These are phyloP conservation scores for Neofelis nebulosa DNA, from an alignment of 2,113 vertebrate species.

Conservation along the genomic window DNA sequence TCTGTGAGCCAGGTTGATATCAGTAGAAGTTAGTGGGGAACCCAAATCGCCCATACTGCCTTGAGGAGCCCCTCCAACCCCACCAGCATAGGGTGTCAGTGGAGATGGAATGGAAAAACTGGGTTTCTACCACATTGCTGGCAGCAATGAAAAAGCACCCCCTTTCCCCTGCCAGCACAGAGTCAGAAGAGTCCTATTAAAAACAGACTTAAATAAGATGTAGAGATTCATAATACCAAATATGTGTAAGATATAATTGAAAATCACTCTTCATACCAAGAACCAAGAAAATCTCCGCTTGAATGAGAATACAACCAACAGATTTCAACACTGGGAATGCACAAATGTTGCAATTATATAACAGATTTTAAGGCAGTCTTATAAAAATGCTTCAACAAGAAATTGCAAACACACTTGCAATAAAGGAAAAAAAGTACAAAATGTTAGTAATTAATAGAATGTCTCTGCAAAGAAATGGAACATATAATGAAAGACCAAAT, in stretches of 20 bases:
- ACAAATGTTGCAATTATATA: background rate
- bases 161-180: background rate
- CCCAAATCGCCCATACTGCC: background rate
- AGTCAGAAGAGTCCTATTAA: background rate
- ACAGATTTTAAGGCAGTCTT: background rate
- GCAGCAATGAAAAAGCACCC: background rate
- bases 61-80: background rate
- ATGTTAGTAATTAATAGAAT: background rate
- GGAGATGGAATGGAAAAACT: background rate
- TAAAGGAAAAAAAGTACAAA: background rate
- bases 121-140: background rate
- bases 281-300: background rate
- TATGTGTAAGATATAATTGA: background rate
- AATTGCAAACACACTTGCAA: background rate
- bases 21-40: background rate
- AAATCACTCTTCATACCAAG: background rate
- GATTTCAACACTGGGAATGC: background rate
- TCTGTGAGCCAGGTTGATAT: rapidly evolving
- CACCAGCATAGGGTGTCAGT: background rate
- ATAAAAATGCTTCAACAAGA: background rate
- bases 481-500: background rate
- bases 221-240: background rate
- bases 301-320: background rate
- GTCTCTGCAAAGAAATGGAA: background rate
- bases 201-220: background rate